Evolutionary conservation across 2,888 invertebrate genomes (phyloP), one percentile per base, ranked within the genome.

Genomic region (Tachina fera): DNA sequence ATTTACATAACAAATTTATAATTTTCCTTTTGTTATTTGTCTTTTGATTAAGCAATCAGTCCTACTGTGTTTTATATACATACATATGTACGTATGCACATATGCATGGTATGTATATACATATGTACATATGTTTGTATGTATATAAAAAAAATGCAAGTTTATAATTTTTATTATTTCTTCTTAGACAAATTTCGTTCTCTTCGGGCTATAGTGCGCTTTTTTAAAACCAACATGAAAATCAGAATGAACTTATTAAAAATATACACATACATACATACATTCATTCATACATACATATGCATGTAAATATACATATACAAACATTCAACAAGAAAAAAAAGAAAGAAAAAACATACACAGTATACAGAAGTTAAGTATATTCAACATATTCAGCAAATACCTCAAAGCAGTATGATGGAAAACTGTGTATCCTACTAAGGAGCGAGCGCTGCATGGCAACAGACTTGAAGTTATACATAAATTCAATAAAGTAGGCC

Each of bases 361-460:
- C 19, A 67, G 22, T 45, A 56, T 60, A 74, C 70, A 72, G 4
- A 72, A 83, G 71, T 83, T 60, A 75, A 78, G 45, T 56, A 71
- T 22, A 71, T 76, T 63, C 70, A 78, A 79, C 70, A 83, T 67
- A 67, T 81, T 75, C 47, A 81, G 53, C 67, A 67, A 77, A 77
- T 72, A 72, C 71, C 65, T 77, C 83, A 67, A 72, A 79, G 67
- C 77, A 41, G 39, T 71, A 83, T 53, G 47, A 83, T 63, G 83
- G 61, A 86, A 83, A 86, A 79, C 68, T 75, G 68, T 80, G 53
- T 86, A 79, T 83, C 76, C 79, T 80, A 79, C 79, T 76, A 67
- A 41, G 60, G 78, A 80, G 60, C 45, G 78, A 80, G 60, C 45
- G 76, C 83, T 74, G 86, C 86, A 86, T 86, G 86, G 86, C 86